These are phyloP conservation scores for Cotesia congregata DNA, from an alignment of 2,888 invertebrate genomes.

Conservation along the genomic window DNA sequence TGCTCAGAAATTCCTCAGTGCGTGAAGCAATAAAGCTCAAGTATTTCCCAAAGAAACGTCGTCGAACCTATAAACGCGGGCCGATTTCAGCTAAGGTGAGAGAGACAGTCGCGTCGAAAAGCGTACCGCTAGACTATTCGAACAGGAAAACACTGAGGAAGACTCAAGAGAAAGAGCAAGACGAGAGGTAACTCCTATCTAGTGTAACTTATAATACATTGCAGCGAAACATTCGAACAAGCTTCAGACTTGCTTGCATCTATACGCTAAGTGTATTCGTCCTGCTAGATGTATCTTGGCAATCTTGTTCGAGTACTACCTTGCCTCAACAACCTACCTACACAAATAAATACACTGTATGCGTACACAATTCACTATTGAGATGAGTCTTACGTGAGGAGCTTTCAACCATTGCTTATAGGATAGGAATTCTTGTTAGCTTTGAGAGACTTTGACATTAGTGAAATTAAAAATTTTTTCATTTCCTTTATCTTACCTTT, in stretches of 20 bases:
- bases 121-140: neutral
- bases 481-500: neutral
- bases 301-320: conserved; percentile 8
- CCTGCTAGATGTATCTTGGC: conserved; percentile 7
- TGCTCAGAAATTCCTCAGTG: neutral
- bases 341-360: conserved; percentile 3
- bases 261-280: neutral
- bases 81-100: neutral
- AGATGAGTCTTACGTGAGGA: conserved; percentile 2
- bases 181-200: neutral
- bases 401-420: conserved; percentile 6
- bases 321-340: neutral
- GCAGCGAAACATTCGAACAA: neutral
- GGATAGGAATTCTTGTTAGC: neutral
- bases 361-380: conserved; percentile 9
- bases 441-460: neutral
- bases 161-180: neutral
- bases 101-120: neutral
- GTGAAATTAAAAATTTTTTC: neutral
- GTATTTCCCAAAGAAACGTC: neutral
- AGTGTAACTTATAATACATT: neutral
- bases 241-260: neutral
- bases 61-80: neutral
- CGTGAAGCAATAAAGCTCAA: conserved; percentile 12
- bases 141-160: neutral